Evolutionary conservation across 1,140 invertebrate genomes (phyloP), one percentile per base, ranked within the genome.

Genomic region (Solenopsis fugax): DNA sequence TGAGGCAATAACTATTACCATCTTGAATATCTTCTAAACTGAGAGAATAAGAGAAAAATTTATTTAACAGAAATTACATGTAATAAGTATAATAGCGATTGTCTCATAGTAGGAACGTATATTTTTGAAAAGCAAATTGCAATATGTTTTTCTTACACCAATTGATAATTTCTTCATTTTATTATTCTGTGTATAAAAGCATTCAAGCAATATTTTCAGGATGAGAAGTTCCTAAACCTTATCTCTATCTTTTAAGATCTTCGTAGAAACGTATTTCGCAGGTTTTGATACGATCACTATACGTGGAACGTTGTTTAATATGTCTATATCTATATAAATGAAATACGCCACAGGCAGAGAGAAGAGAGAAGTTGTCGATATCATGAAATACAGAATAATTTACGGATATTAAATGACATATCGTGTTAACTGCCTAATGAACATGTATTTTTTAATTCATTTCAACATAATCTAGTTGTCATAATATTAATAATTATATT

Each of bases 381-480:
- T 78, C 13, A 50, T 34, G 29, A 29, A 64, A 37, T 45, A 54
- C 9, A 45, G 18, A 64, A 78, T 78, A 80, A 67, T 80, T 34
- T 54, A 21, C 18, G 21, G 24, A 78, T 62, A 48, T 78, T 78
- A 64, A 78, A 64, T 64, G 24, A 62, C 56, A 10, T 60, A 58
- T 18, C 37, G 10, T 29, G 29, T 64, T 65, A 65, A 65, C 18
- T 34, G 18, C n/a, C 10, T 41, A 34, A 50, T 34, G 12, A 78
- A 64, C 37, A 4, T 45, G 12, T n/a, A n/a, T 41, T 58, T 81
- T 81, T 69, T 41, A 56, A 71, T 54, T 71, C 21, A 71, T 45
- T 67, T 21, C 3, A 9, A 34, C 48, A 50, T 71, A 58, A 71
- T 56, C 50, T 56, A 48, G 0, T 69, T 81, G 21, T 56, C 60